Evolutionary conservation across 2,113 vertebrate species (phyloP), one percentile per base, ranked within the genome.

Genomic region (Ailuropoda melanoleuca): DNA sequence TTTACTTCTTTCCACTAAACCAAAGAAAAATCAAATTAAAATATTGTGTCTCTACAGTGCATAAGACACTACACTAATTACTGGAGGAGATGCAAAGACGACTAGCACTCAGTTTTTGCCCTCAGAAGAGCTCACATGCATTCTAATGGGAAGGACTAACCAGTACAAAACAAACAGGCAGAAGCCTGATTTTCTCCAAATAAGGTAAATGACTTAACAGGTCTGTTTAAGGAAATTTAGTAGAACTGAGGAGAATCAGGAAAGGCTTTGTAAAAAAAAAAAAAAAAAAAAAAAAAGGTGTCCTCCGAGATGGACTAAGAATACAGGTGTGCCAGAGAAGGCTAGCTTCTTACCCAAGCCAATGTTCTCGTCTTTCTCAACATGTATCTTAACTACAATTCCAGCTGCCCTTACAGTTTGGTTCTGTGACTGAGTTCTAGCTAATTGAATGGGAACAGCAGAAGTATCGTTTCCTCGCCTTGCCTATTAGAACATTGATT

Each of bases 1-100:
- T 68, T 80, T 78, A 13, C 75, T 81, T 60, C n/a, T 55, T 83
- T 60, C 19, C 48, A 72, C n/a, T 80, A 81, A 97, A 84, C 18
- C 3, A 88, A 95, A 93, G 46, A 48, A 90, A 81, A 96, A 37
- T 80, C 17, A 93, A 88, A 70, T 77, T 74, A 80, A 94, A 94
- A 83, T 50, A 37, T 66, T 90, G 37, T 86, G 2, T 87, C 48
- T 97, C 39, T 80, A 15, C 9, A 55, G 64, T 34, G 18, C 10
- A 50, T 37, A 55, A 43, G 50, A 19, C 19, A 56, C 60, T 83
- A 56, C 5, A 68, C 12, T 75, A 68, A 77, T 62, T 48, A 58
- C 5, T 21, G 48, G 29, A 56, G 21, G 26, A 80, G 21, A 78
- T 53, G 93, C 6, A 89, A 43, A 85, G 48, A 74, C 5, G 19